A percentile compares a stretch with the other conserved stretches of the same genome.
Conservation (phyloP, 2,113 vertebrate species). For the Cyprinus carpio region DNA sequence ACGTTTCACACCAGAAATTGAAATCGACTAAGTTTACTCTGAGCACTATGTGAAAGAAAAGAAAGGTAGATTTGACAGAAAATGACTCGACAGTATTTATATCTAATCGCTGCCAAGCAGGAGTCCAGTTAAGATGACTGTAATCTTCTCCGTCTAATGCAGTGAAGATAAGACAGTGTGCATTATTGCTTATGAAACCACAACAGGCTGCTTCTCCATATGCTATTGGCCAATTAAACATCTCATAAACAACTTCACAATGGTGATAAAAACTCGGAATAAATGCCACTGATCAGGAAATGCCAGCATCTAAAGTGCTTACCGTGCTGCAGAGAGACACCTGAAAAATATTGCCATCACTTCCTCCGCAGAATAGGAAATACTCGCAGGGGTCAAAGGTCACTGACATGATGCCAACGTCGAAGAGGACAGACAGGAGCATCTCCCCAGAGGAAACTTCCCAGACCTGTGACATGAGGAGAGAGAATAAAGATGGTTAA, state of each 20-base stretch:
- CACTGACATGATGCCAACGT: slow-evolving; percentile 89
- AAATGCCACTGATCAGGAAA: neutral
- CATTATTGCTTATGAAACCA: neutral
- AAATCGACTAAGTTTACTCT: neutral
- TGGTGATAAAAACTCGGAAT: neutral
- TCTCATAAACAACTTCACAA: slow-evolving; percentile 23
- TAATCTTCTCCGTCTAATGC: slow-evolving; percentile 17
- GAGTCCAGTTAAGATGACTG: neutral
- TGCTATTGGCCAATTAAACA: neutral
- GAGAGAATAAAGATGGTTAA: neutral
- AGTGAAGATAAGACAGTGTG: slow-evolving; percentile 1
- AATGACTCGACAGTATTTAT: neutral
- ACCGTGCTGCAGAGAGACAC: slow-evolving; percentile 89
- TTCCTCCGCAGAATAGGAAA: slow-evolving; percentile 90
- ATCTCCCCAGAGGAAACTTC: slow-evolving; percentile 92
- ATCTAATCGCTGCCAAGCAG: slow-evolving; percentile 23
- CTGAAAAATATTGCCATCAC: slow-evolving; percentile 91
- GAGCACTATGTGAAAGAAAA: neutral
- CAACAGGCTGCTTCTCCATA: slow-evolving; percentile 11
- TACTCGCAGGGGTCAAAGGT: slow-evolving; percentile 92
- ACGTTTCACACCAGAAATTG: slow-evolving; percentile 2
- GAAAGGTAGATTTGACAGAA: neutral
- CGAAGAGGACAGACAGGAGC: slow-evolving; percentile 89
- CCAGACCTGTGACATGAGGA: slow-evolving; percentile 80
- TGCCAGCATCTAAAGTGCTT: slow-evolving; percentile 46